Conservation (phyloP, 2,888 invertebrate species). For the Luffia ferchaultella region DNA sequence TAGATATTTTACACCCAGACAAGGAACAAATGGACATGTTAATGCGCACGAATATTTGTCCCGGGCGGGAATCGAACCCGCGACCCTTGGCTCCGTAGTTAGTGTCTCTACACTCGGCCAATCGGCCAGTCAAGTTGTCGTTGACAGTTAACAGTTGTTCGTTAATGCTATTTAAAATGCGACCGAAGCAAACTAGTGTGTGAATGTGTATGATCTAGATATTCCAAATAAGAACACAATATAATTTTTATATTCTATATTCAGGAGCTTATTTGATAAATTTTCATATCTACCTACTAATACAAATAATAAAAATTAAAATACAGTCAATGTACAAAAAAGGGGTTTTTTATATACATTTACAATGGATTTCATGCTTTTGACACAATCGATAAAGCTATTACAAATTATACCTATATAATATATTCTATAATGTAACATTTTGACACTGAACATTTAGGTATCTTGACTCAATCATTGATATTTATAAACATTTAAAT, state of each 20-base stretch:
- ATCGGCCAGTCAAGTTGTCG: too few species aligned
- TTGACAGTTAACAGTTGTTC: background rate
- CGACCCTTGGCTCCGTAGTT: too few species aligned
- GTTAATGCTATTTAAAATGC: background rate
- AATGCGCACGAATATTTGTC: too few species aligned
- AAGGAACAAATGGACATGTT: too few species aligned
- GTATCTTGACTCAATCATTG: background rate
- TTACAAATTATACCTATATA: background rate
- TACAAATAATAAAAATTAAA: background rate
- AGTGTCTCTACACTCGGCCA: too few species aligned
- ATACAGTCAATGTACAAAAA: background rate
- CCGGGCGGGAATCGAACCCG: too few species aligned
- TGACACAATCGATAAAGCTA: background rate
- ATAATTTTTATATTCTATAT: constrained; percentile 29
- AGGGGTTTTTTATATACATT: constrained; percentile 41
- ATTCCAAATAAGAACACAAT: constrained; percentile 1
- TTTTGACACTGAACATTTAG: background rate
- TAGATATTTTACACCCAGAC: too few species aligned
- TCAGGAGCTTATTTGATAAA: constrained; percentile 56
- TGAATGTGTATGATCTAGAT: background rate
- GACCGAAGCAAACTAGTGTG: background rate
- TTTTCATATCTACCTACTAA: constrained; percentile 46
- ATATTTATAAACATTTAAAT: background rate
- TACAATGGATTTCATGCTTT: constrained; percentile 37
- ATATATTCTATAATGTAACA: background rate